phyloP scores from a whole-genome alignment of 1,140 invertebrate species.

The Zaprionus inermis region DNA sequence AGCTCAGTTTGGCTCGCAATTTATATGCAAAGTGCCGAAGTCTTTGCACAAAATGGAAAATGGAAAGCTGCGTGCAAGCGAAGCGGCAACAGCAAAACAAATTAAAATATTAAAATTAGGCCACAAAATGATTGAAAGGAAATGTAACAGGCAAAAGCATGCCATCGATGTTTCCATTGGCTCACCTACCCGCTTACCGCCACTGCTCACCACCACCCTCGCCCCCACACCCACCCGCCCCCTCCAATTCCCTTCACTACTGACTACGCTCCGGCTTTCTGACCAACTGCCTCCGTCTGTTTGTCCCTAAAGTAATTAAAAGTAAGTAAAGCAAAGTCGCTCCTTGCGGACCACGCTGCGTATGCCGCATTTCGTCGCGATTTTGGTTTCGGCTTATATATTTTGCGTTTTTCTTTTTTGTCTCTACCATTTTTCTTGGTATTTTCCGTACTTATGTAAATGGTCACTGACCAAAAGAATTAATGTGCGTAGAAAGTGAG shows the following conservation, averaged over 20 bases:
- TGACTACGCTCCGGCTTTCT: conserved; percentile 2
- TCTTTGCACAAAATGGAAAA: conserved; percentile 55
- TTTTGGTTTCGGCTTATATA: conserved; percentile 35
- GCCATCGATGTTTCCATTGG: conserved; percentile 36
- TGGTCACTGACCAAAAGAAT: conserved; percentile 71
- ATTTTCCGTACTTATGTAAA: conserved; percentile 67
- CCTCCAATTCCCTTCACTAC: not conserved
- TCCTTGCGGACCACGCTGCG: not conserved
- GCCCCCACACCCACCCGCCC: conserved; percentile 15
- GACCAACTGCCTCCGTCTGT: conserved; percentile 50
- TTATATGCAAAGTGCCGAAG: conserved; percentile 77
- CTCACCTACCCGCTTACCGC: not conserved
- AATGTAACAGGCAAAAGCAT: conserved; percentile 55
- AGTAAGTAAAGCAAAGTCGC: conserved; percentile 72
- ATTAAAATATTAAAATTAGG: conserved; percentile 84
- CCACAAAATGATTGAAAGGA: conserved; percentile 82
- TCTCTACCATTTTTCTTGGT: conserved; percentile 5
- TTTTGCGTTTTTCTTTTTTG: not conserved
- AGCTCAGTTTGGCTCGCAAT: conserved; percentile 56
- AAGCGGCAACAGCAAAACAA: conserved; percentile 58
- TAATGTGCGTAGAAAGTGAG: conserved; percentile 72
- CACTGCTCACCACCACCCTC: too few species aligned
- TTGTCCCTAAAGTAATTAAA: conserved; percentile 81
- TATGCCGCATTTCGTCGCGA: conserved; percentile 35
- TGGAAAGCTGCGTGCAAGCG: conserved; percentile 19